phyloP scores from a whole-genome alignment of 2,797 vertebrate species.

The Girardinus metallicus region DNA sequence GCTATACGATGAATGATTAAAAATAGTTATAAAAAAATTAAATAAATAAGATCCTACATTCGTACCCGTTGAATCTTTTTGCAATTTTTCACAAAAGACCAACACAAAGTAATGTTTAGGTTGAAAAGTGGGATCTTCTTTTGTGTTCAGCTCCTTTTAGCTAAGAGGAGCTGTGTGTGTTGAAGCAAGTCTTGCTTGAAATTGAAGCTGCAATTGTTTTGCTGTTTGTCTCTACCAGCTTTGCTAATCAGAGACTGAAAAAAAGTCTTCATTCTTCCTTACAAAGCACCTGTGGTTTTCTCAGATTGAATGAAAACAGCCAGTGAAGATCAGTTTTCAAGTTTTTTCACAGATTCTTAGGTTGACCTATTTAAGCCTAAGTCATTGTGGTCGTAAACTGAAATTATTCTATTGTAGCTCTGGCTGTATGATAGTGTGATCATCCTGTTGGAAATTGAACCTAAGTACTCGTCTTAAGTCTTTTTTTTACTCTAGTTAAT shows the following conservation, averaged over 20 bases:
- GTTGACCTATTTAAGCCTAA: not conserved
- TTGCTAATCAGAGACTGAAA: not conserved
- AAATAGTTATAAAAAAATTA: not conserved
- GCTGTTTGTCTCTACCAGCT: not conserved
- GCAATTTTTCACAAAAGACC: not conserved
- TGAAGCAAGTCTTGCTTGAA: not conserved
- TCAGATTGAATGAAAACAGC: not conserved
- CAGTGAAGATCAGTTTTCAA: not conserved
- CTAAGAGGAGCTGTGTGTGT: too few relatives aligned
- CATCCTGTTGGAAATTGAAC: not conserved
- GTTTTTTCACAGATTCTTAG: not conserved
- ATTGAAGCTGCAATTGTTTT: not conserved
- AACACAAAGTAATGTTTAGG: not conserved
- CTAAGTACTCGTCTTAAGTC: too few relatives aligned
- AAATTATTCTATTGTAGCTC: not conserved
- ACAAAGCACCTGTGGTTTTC: not conserved
- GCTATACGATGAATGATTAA: not conserved
- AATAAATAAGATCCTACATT: not conserved
- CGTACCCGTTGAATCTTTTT: not conserved
- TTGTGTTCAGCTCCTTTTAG: too few relatives aligned
- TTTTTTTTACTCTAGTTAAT: not conserved
- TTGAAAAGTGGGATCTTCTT: not conserved
- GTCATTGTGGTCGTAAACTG: too few relatives aligned
- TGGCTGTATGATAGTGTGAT: not conserved
- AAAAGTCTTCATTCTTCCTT: not conserved